These are phyloP conservation scores for Cyclargus thomasi DNA, from an alignment of 1,140 invertebrate genomes.

Conservation along the genomic window DNA sequence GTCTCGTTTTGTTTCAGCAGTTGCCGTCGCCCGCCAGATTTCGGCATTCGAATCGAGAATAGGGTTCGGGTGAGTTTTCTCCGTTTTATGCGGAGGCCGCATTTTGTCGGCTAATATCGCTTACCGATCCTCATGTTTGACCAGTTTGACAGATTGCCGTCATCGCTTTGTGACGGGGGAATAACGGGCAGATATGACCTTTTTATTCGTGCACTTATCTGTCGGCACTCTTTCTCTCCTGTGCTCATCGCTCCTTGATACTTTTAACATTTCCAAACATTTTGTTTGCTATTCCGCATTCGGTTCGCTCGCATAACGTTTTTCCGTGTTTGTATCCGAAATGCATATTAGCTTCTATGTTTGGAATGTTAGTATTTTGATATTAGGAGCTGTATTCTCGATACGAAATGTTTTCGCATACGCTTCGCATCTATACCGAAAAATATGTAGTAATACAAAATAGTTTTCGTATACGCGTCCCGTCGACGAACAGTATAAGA, in stretches of 20 bases:
- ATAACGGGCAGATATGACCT: slow-evolving; percentile 58
- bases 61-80: slow-evolving; percentile 27
- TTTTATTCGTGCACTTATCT: slow-evolving; percentile 66
- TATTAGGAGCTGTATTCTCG: not conserved
- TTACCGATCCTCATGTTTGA: slow-evolving; percentile 65
- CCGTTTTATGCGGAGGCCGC: slow-evolving; percentile 25
- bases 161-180: slow-evolving; percentile 66
- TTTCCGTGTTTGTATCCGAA: not conserved
- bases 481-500: not conserved
- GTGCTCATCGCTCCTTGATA: not conserved
- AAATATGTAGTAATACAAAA: not conserved
- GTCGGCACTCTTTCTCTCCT: slow-evolving; percentile 55
- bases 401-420: not conserved
- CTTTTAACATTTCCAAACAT: slow-evolving; percentile 3
- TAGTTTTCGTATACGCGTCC: not conserved
- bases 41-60: slow-evolving; percentile 41
- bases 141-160: slow-evolving; percentile 71
- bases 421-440: too few relatives aligned
- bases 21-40: slow-evolving; percentile 47
- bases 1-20: slow-evolving; percentile 65
- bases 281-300: not conserved
- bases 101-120: slow-evolving; percentile 59
- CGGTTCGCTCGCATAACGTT: not conserved
- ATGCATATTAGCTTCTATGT: not conserved
- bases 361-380: not conserved